phyloP scores from a whole-genome alignment of 2,888 invertebrate genomes.

The Meganola albula region DNA sequence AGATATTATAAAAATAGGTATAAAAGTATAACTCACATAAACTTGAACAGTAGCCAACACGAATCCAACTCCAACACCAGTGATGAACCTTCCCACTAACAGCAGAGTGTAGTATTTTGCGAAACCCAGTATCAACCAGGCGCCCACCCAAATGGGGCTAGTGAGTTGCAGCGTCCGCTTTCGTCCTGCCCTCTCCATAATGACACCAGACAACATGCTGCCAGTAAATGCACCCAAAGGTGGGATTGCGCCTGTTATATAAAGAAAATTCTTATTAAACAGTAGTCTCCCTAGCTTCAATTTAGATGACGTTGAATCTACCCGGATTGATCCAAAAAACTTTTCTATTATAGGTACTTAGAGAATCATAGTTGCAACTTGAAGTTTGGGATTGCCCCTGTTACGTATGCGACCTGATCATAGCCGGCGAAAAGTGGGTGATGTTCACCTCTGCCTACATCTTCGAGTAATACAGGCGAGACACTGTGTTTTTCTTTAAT shows the following conservation, averaged over 20 bases:
- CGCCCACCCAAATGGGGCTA: constrained; percentile 67
- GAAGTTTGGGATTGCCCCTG: no score
- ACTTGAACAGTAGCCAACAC: constrained; percentile 79
- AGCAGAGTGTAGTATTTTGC: constrained; percentile 63
- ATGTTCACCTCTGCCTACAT: no score
- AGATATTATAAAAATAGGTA: no score
- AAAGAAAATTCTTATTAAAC: constrained; percentile 14
- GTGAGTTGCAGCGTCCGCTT: constrained; percentile 68
- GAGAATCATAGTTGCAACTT: no score
- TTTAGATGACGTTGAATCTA: no score
- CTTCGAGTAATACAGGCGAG: no score
- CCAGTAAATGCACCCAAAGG: constrained; percentile 77
- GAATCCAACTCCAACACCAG: constrained; percentile 80
- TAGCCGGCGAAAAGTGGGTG: no score
- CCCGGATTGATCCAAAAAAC: no score
- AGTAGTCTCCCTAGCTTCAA: not conserved
- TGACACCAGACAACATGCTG: constrained; percentile 70
- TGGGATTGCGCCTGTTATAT: constrained; percentile 68
- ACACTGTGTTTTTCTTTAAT: no score
- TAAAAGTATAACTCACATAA: constrained; percentile 70
- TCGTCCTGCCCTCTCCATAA: constrained; percentile 75
- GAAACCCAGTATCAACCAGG: constrained; percentile 77
- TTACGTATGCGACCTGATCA: no score
- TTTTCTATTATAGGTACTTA: no score
- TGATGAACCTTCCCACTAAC: constrained; percentile 72